phyloP scores from a whole-genome alignment of 2,888 invertebrate species.

The Sicus ferrugineus region DNA sequence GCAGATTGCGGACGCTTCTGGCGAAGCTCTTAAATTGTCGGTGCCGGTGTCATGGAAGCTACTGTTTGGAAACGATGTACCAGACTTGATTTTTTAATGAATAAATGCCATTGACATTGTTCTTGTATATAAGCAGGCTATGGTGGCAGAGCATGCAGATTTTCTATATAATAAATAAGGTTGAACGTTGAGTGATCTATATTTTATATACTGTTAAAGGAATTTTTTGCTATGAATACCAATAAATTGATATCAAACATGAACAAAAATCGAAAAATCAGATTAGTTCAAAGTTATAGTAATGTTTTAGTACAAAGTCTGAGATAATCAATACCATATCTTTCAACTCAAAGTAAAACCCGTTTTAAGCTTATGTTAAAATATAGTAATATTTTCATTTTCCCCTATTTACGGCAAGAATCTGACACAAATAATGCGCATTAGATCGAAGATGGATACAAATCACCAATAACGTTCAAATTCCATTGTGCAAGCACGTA shows the following conservation, averaged over 20 bases:
- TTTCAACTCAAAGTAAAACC: no score
- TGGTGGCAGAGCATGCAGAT: background rate
- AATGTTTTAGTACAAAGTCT: no score
- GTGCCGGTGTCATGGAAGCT: conserved; percentile 79
- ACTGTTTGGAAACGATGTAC: conserved; percentile 77
- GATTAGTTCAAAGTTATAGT: no score
- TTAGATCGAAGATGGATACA: no score
- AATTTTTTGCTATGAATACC: background rate
- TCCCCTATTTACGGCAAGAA: no score
- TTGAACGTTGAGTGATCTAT: background rate
- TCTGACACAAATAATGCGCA: no score
- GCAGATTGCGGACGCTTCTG: conserved; percentile 48
- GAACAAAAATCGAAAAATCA: no score
- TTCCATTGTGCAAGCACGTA: no score
- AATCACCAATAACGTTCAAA: no score
- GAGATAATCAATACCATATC: no score
- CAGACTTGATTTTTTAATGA: conserved; percentile 69
- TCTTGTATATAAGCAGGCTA: conserved; percentile 6
- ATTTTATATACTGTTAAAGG: background rate
- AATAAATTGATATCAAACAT: background rate
- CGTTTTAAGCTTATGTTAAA: no score
- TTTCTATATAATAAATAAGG: background rate
- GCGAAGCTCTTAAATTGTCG: conserved; percentile 63
- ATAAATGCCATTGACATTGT: conserved; percentile 5
- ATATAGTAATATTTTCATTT: no score